phyloP scores from a whole-genome alignment of 2,797 vertebrate genomes.

The Aulostomus chinensis region DNA sequence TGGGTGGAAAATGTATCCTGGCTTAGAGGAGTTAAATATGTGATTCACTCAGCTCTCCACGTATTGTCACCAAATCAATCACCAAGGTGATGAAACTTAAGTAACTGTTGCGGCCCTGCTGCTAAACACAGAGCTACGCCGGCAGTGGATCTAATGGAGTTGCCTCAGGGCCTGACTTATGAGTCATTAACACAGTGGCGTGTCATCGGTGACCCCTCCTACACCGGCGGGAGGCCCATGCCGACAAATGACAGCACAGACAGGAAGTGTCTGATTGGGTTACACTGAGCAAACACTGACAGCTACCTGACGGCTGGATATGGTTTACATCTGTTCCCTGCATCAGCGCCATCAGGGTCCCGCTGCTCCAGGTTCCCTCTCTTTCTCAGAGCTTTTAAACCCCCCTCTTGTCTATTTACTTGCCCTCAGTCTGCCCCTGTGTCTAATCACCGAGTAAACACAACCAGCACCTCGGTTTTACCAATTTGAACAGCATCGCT shows the following conservation, averaged over 20 bases:
- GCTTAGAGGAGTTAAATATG: too few relatives aligned
- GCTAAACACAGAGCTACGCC: conserved; percentile 20
- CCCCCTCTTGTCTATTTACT: conserved; percentile 35
- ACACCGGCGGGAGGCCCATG: conserved; percentile 59
- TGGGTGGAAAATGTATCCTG: background rate
- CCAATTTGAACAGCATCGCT: background rate
- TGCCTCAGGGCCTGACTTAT: conserved; percentile 43
- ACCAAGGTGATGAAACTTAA: conserved; percentile 37
- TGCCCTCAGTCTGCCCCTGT: conserved; percentile 20
- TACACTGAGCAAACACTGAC: conserved; percentile 78
- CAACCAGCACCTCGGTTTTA: too few relatives aligned
- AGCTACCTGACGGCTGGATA: conserved; percentile 76
- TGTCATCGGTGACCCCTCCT: conserved; percentile 67
- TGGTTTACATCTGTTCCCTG: conserved; percentile 76
- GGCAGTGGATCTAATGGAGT: conserved; percentile 52
- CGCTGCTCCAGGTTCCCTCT: background rate
- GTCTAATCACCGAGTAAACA: conserved; percentile 39
- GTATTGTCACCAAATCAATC: conserved; percentile 35
- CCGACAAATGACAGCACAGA: conserved; percentile 76
- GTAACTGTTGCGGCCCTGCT: conserved; percentile 22
- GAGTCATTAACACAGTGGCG: conserved; percentile 68
- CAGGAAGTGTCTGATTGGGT: conserved; percentile 81
- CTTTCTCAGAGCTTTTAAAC: conserved; percentile 14
- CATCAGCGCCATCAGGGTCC: conserved; percentile 63
- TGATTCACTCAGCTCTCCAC: conserved; percentile 13